Evolutionary conservation across 2,888 invertebrate genomes (phyloP).

Genomic region (Cephus runcator): DNA sequence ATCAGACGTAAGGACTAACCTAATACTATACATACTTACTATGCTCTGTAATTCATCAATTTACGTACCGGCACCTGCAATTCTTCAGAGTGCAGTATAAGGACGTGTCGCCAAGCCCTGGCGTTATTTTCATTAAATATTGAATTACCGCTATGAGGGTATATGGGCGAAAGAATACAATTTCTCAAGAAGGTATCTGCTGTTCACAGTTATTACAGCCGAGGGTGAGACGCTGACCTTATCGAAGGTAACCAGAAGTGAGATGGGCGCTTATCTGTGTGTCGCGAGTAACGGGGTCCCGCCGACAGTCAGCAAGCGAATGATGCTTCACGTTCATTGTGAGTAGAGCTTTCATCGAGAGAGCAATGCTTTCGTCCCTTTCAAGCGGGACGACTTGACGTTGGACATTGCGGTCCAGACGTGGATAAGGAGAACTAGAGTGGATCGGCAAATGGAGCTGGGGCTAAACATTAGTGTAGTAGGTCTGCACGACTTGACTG

Average conservation of each 20-base stretch:
- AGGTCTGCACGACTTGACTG: too few species aligned
- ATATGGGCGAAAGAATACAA: neutral
- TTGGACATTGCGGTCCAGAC: too few species aligned
- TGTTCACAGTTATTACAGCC: conserved; percentile 60
- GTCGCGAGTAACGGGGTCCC: conserved; percentile 90
- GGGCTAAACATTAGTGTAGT: too few species aligned
- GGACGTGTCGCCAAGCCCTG: neutral
- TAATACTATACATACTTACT: neutral
- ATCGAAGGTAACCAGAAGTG: conserved; percentile 87
- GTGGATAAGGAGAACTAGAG: too few species aligned
- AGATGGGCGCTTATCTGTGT: conserved; percentile 90
- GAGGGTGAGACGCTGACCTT: conserved; percentile 85
- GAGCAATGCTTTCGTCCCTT: neutral
- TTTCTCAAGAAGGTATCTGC: neutral
- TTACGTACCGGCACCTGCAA: neutral
- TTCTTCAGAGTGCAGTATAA: neutral
- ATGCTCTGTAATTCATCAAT: neutral
- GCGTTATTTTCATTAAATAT: neutral
- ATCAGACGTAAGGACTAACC: conserved; percentile 72
- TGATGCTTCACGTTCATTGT: conserved; percentile 93
- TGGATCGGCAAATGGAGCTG: too few species aligned
- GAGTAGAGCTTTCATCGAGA: conserved; percentile 67
- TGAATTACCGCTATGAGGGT: too few species aligned
- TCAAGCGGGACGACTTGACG: too few species aligned
- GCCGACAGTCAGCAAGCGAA: conserved; percentile 88